Evolutionary conservation across 2,113 vertebrate species (phyloP), one percentile per base, ranked within the genome.

Genomic region (Triplophysa dalaica): DNA sequence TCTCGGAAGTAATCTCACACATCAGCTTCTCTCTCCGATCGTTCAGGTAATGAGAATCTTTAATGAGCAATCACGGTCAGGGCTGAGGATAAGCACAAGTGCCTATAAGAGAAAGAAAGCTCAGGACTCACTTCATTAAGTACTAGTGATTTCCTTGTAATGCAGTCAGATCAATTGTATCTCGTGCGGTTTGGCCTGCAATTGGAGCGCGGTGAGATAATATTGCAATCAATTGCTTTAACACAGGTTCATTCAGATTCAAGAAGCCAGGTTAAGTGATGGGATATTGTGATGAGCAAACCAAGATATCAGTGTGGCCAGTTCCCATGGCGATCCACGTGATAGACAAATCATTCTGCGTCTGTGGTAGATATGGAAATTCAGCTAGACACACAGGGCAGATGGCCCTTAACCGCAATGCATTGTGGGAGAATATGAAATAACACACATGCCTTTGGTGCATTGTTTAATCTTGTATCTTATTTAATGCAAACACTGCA

Each of bases 261-360:
- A 80, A 85, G 64, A 83, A 83, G 69, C n/a, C 67, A 86, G 75
- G 80, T 85, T 83, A 82, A 78, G 74, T 82, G 81, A 86, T 69
- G 62, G 78, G 77, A 82, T 78, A 81, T 38, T 74, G 79, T 65
- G 77, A 76, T 60, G 4, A 21, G 50, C 81, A 70, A 16, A 84
- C 77, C 64, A 50, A 69, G 69, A 82, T 48, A 0, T 14, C 79
- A 83, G 85, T 90, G 88, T 83, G 83, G 69, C 62, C 29, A 17
- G 87, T 88, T 87, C 75, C 88, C 84, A 86, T 86, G 84, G 86
- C 22, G 61, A 89, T 79, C 43, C 63, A 70, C 81, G 78, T 26
- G 22, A 64, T 78, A 70, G 58, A 75, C 75, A 64, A 70, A 66
- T 63, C 68, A 21, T n/a, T 61, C 63, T 61, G 64, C 62, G 13